phyloP scores from a whole-genome alignment of 1,140 invertebrate species.

The Cotesia typhae region DNA sequence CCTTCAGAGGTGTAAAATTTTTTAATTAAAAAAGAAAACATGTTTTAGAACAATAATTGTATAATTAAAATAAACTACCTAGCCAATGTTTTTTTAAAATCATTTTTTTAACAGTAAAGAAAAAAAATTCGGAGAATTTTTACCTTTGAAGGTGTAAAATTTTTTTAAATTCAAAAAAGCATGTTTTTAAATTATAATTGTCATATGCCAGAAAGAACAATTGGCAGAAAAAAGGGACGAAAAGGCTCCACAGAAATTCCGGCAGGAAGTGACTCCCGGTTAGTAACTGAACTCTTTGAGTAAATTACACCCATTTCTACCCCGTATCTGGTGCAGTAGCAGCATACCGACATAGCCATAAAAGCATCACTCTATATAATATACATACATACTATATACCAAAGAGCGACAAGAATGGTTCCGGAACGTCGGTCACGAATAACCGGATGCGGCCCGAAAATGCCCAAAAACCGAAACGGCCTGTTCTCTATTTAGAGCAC shows the following conservation, averaged over 20 bases:
- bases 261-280: slow-evolving; percentile 33
- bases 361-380: not conserved
- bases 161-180: too few relatives aligned
- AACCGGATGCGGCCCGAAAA: slow-evolving; percentile 44
- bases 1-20: too few relatives aligned
- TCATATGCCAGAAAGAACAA: not conserved
- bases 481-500: slow-evolving; percentile 10
- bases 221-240: not conserved
- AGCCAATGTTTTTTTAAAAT: too few relatives aligned
- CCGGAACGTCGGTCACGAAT: slow-evolving; percentile 45
- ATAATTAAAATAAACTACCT: too few relatives aligned
- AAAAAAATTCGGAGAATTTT: too few relatives aligned
- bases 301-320: slow-evolving; percentile 39
- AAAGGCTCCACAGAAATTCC: not conserved
- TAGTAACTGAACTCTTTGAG: slow-evolving; percentile 39
- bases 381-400: too few relatives aligned
- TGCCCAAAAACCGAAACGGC: slow-evolving; percentile 41
- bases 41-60: too few relatives aligned
- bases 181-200: not conserved
- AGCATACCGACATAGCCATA: not conserved
- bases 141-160: too few relatives aligned
- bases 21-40: too few relatives aligned
- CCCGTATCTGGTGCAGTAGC: slow-evolving; percentile 7
- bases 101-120: too few relatives aligned
- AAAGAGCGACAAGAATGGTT: slow-evolving; percentile 40